phyloP scores from a whole-genome alignment of 2,888 invertebrate genomes.

The Ephialtes manifestator region DNA sequence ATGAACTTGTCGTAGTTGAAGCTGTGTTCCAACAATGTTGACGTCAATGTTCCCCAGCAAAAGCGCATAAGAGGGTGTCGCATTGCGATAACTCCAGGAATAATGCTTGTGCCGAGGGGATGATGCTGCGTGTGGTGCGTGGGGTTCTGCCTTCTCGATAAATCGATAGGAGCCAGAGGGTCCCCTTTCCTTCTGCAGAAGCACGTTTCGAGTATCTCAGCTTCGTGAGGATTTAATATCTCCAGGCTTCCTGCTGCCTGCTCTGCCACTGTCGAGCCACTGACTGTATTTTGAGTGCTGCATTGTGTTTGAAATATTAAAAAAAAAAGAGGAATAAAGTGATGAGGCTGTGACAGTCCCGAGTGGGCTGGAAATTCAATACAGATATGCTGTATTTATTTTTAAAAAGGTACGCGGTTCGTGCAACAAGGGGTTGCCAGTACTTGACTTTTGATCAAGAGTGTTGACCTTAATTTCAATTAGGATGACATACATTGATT shows the following conservation, averaged over 20 bases:
- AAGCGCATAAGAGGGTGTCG: constrained; percentile 45
- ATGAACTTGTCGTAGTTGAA: constrained; percentile 22
- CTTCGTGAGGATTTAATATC: constrained; percentile 58
- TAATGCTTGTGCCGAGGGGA: constrained; percentile 38
- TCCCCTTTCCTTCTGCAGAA: neutral
- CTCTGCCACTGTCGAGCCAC: constrained; percentile 23
- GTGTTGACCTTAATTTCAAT: neutral
- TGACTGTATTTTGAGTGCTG: constrained; percentile 36
- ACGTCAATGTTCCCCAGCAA: constrained; percentile 39
- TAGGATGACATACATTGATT: neutral
- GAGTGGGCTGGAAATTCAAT: constrained; percentile 32
- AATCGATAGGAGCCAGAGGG: constrained; percentile 48
- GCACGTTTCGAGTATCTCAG: constrained; percentile 19
- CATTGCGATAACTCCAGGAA: constrained; percentile 59
- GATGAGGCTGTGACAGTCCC: constrained; percentile 25
- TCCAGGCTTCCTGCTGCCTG: constrained; percentile 41
- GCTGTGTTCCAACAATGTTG: constrained; percentile 31
- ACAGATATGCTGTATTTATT: constrained; percentile 12
- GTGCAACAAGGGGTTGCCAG: neutral
- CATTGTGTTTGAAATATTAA: constrained; percentile 25
- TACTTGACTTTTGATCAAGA: constrained; percentile 18
- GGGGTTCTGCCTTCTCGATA: constrained; percentile 28
- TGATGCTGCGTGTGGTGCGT: constrained; percentile 28
- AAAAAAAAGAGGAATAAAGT: constrained; percentile 25
- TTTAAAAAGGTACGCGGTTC: neutral